Evolutionary conservation across 2,113 vertebrate species (phyloP).

Genomic region (Terrapene triunguis): DNA sequence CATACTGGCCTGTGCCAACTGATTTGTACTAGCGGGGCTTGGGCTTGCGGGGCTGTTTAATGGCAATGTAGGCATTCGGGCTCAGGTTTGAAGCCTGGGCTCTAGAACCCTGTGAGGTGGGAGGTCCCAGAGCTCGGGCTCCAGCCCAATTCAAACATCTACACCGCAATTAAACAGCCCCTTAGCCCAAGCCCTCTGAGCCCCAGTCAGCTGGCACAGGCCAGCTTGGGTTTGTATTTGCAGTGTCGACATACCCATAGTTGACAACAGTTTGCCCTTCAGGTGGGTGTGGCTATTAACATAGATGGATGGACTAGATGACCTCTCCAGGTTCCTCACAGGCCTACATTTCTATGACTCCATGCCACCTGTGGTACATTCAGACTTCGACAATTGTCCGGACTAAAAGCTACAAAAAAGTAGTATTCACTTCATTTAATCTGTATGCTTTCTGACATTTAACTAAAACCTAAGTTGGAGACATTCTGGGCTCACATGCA

Average conservation of each 20-base stretch:
- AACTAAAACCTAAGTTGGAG: not conserved
- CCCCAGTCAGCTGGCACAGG: not conserved
- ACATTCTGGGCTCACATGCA: not conserved
- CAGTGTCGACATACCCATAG: not conserved
- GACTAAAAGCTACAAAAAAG: not conserved
- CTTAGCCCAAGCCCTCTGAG: not conserved
- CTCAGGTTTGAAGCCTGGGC: not conserved
- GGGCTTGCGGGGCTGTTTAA: not conserved
- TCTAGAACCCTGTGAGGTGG: not conserved
- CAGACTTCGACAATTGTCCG: not conserved
- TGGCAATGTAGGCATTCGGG: not conserved
- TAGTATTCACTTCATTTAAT: not conserved
- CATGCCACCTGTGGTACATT: not conserved
- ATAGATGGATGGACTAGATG: not conserved
- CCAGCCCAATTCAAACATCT: not conserved
- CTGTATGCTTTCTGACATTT: not conserved
- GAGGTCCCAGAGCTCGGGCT: not conserved
- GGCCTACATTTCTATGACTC: not conserved
- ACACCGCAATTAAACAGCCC: not conserved
- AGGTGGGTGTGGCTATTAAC: not conserved
- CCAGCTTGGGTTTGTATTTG: not conserved
- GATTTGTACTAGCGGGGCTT: too few species aligned
- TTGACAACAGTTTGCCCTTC: not conserved
- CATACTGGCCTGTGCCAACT: not conserved
- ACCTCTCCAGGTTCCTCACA: not conserved